A percentile compares a stretch with the other conserved stretches of the same genome.
These are phyloP conservation scores for Brachionus manjavacas DNA, from an alignment of 1,140 invertebrate genomes.

Conservation along the genomic window DNA sequence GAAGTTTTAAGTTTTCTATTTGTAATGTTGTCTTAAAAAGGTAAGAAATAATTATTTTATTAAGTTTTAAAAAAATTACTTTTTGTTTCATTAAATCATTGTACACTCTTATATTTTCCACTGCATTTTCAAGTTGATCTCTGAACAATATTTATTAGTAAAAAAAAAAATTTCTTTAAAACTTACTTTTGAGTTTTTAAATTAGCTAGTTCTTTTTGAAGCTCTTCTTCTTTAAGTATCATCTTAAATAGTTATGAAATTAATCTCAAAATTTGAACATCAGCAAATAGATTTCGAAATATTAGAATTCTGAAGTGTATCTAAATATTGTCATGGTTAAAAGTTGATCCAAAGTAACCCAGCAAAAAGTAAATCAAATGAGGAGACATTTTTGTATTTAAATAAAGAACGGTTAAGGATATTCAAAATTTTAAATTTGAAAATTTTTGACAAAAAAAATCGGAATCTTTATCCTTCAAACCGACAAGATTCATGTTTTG, in stretches of 20 bases:
- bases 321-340: too few species aligned
- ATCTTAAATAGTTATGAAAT: not conserved
- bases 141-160: not conserved
- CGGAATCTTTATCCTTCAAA: too few species aligned
- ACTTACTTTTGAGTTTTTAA: not conserved
- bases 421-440: too few species aligned
- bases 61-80: not conserved
- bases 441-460: too few species aligned
- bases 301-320: too few species aligned
- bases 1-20: not conserved
- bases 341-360: too few species aligned
- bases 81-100: conserved; percentile 17
- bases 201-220: not conserved
- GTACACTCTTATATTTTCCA: not conserved
- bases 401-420: too few species aligned
- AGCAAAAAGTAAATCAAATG: too few species aligned
- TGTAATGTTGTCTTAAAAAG: not conserved
- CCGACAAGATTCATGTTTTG: too few species aligned
- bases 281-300: too few species aligned
- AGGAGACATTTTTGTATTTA: too few species aligned
- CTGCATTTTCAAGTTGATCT: not conserved
- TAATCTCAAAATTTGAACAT: too few species aligned
- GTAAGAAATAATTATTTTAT: not conserved
- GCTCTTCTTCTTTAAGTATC: not conserved
- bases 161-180: not conserved